A percentile compares a stretch with the other conserved stretches of the same genome.
These are phyloP conservation scores for Leptinotarsa tumamoca DNA, from an alignment of 2,888 invertebrate genomes.

Conservation along the genomic window DNA sequence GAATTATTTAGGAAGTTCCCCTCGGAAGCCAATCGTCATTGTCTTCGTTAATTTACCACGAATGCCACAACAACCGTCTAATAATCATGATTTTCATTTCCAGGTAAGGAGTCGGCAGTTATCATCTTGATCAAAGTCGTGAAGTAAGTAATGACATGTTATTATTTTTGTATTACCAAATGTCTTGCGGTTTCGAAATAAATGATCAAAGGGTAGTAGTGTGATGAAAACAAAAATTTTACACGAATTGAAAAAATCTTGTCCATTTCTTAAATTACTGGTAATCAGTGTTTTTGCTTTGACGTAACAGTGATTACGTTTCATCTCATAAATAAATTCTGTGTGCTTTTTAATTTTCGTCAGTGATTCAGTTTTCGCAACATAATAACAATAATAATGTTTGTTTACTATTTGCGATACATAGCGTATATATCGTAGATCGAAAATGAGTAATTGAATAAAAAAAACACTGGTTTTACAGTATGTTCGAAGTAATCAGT, in stretches of 20 bases:
- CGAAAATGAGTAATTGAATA: too few species aligned
- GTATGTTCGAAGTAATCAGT: too few species aligned
- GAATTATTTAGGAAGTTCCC: neutral
- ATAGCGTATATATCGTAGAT: too few species aligned
- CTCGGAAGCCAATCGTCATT: slow-evolving; percentile 5
- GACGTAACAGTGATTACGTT: too few species aligned
- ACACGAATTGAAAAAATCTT: neutral
- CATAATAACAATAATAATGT: too few species aligned
- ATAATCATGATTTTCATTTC: slow-evolving; percentile 39
- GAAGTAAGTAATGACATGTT: slow-evolving; percentile 42
- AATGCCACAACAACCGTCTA: slow-evolving; percentile 23
- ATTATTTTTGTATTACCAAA: slow-evolving; percentile 41
- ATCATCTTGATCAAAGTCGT: slow-evolving; percentile 33
- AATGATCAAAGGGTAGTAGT: neutral
- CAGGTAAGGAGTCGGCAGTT: slow-evolving; percentile 40
- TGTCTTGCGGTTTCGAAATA: neutral
- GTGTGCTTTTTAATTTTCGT: too few species aligned
- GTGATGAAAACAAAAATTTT: neutral
- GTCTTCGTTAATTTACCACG: slow-evolving; percentile 31
- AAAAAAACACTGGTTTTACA: too few species aligned
- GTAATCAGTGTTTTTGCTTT: too few species aligned
- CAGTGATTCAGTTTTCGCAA: too few species aligned
- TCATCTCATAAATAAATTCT: too few species aligned
- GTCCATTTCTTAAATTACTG: neutral
- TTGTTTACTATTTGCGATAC: too few species aligned